A percentile compares a stretch with the other conserved stretches of the same genome.
Conservation (phyloP, 2,113 vertebrate genomes). For the Hassar affinis region DNA sequence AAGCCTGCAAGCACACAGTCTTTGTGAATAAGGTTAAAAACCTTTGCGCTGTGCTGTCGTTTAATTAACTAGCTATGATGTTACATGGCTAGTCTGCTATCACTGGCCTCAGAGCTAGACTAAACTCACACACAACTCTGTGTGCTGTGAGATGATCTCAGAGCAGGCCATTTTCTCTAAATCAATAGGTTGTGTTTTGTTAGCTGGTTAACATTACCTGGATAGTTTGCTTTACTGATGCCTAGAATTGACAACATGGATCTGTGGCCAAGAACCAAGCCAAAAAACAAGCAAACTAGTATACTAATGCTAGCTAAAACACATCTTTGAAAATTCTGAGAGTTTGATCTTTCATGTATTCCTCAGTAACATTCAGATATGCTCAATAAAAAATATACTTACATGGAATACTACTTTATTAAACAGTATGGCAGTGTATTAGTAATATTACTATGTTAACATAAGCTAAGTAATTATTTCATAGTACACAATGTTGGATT, state of each 20-base stretch:
- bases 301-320: neutral
- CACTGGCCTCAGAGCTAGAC: neutral
- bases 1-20: neutral
- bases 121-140: neutral
- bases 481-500: neutral
- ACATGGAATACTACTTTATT: neutral
- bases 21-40: neutral
- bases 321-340: neutral
- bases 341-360: neutral
- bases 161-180: neutral
- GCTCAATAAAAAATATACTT: neutral
- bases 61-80: neutral
- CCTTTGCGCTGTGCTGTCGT: neutral
- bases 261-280: neutral
- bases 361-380: neutral
- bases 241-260: neutral
- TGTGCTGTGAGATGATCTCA: neutral
- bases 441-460: neutral
- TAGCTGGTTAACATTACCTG: neutral
- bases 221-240: neutral
- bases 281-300: no score
- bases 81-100: neutral
- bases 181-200: neutral
- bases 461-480: neutral
- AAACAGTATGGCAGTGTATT: neutral